Conservation (phyloP, 2,888 invertebrate species). For the Caenorhabditis angaria region DNA sequence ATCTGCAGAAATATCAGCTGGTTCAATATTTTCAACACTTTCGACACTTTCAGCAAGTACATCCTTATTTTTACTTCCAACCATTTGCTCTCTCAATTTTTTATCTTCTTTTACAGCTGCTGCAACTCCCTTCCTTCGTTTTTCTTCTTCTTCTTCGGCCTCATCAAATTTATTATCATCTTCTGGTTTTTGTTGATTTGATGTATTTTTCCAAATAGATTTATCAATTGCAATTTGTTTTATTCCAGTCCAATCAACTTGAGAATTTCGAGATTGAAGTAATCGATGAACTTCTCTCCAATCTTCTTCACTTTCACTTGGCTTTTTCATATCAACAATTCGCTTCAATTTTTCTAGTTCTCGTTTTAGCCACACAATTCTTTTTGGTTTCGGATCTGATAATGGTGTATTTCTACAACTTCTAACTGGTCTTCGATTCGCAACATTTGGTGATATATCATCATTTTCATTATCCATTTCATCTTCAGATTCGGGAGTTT, state of each 20-base stretch:
- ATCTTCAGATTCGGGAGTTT: neutral
- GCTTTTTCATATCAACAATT: neutral
- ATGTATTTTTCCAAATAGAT: neutral
- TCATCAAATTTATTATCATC: neutral
- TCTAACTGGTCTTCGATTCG: neutral
- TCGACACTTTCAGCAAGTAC: neutral
- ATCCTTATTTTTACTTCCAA: neutral
- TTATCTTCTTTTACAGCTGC: neutral
- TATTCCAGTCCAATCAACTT: neutral
- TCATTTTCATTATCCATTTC: neutral
- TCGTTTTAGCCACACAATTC: neutral
- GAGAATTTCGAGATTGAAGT: neutral
- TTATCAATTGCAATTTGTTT: constrained; percentile 1
- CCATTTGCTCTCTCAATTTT: neutral
- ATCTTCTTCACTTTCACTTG: neutral
- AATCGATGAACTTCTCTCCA: neutral
- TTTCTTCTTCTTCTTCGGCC: neutral
- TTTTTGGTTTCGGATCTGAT: neutral
- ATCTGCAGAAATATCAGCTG: neutral
- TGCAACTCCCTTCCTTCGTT: neutral
- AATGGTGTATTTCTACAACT: neutral
- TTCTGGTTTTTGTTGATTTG: neutral
- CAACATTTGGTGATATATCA: neutral
- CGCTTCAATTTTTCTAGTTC: neutral
- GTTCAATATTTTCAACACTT: neutral